phyloP scores from a whole-genome alignment of 2,113 vertebrate genomes.

The Boulengeromyrus knoepffleri region DNA sequence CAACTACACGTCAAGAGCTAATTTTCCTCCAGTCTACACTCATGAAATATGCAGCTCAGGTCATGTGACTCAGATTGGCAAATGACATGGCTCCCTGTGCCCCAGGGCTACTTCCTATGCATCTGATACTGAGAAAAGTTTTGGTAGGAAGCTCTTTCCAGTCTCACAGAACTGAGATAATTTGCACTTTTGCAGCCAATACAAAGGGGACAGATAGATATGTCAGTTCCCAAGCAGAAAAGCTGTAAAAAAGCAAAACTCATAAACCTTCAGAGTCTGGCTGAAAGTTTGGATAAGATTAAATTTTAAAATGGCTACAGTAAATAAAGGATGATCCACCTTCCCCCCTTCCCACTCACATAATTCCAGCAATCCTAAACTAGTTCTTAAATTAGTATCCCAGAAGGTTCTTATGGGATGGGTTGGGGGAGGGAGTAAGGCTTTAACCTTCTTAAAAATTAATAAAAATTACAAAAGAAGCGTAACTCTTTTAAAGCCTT shows the following conservation, averaged over 20 bases:
- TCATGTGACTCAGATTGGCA: not conserved
- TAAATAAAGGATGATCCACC: not conserved
- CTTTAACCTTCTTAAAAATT: constrained; percentile 17
- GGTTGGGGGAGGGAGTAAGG: not conserved
- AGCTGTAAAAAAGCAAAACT: not conserved
- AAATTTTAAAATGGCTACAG: not conserved
- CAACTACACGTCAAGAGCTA: not conserved
- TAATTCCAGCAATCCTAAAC: not conserved
- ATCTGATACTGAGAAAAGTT: not conserved
- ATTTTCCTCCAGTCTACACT: not conserved
- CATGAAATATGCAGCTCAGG: not conserved
- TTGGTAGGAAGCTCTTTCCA: not conserved
- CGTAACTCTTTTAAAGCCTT: constrained; percentile 46
- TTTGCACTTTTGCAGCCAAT: not conserved
- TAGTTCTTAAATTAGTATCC: not conserved
- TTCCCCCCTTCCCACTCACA: not conserved
- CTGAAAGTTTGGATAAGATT: not conserved
- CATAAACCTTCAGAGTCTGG: not conserved
- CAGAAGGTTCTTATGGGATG: not conserved
- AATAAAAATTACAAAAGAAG: not conserved
- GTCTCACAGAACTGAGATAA: not conserved
- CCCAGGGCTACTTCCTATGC: not conserved
- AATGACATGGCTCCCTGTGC: not conserved
- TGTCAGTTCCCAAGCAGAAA: not conserved
- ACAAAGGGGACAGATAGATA: not conserved